Conservation (phyloP, 2,888 invertebrate species). For the Balanococcus diminutus region DNA sequence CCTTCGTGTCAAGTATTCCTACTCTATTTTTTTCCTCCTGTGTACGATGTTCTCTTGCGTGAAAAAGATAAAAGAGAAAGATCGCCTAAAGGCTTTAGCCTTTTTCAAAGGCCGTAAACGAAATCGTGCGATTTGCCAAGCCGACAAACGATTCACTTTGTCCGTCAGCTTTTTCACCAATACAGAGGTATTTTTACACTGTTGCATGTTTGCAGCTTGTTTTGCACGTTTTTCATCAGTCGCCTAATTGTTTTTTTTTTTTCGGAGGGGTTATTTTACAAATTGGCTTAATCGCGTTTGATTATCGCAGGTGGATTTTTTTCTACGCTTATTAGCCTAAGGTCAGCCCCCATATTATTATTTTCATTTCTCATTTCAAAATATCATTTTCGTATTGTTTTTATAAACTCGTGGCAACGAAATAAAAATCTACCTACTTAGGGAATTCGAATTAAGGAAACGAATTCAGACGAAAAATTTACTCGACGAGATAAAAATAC, state of each 20-base stretch:
- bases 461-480: neutral
- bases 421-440: too few relatives aligned
- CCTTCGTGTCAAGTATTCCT: conserved; percentile 6
- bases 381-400: too few relatives aligned
- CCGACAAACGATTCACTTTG: neutral
- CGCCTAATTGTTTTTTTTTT: conserved; percentile 7
- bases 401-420: too few relatives aligned
- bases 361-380: too few relatives aligned
- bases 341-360: too few relatives aligned
- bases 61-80: conserved; percentile 24
- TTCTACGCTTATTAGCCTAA: too few relatives aligned
- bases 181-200: too few relatives aligned
- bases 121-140: neutral
- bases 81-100: conserved; percentile 20
- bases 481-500: neutral
- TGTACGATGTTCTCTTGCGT: neutral
- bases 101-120: neutral
- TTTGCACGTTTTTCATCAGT: neutral
- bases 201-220: conserved; percentile 1
- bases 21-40: neutral
- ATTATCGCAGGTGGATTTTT: too few relatives aligned
- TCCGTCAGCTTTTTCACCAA: too few relatives aligned
- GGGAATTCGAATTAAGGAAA: neutral
- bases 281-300: neutral
- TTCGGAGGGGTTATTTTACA: neutral